Base-by-base conservation (phyloP, 1,140 invertebrate genomes). In the Aphelinus certus region DNA sequence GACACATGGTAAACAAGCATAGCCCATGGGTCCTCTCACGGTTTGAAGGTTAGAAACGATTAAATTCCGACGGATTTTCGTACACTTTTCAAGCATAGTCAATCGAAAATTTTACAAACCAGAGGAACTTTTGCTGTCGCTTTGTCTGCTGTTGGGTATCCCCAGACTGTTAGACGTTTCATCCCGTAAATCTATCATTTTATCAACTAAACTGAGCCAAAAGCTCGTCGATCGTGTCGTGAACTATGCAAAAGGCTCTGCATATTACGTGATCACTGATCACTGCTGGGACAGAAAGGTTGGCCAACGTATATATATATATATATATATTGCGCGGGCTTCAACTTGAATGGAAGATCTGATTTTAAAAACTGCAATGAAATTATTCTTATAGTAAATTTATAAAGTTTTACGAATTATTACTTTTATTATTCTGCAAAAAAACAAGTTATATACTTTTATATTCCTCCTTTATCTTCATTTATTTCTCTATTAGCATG, bases 171-270 rank as follows among this genome's bases (percentile, higher is more conserved):
- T 73, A 3, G 70, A 46, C 55, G 71, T 77, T 6, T 82, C 78
- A 56, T 75, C 73, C 2, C 81, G 79, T 72, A 86, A 80, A 76
- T 85, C 82, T 77, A 84, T 81, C 84, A 86, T 86, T 79, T 85
- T 81, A 47, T 68, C 7, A 71, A 71, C 58, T 68, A 68, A 10
- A 58, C 55, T 46, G 66, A 68, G 43, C 51, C 62, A 49, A 7
- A 62, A 26, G 58, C 67, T 63, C 42, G 42, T 55, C 42, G 48
- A 71, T 60, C 55, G 51, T 75, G 60, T 58, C 66, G 58, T 64
- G 71, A 60, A 58, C 43, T 64, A 58, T 61, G 70, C 51, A 55
- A 64, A 55, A 57, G 51, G 61, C 9, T 56, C 5, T 2, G 7
- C 26, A 64, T 2, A 64, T 56, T 72, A 72, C 69, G 70, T 64